Conservation (phyloP, 2,888 invertebrate genomes). For the Patella caerulea region DNA sequence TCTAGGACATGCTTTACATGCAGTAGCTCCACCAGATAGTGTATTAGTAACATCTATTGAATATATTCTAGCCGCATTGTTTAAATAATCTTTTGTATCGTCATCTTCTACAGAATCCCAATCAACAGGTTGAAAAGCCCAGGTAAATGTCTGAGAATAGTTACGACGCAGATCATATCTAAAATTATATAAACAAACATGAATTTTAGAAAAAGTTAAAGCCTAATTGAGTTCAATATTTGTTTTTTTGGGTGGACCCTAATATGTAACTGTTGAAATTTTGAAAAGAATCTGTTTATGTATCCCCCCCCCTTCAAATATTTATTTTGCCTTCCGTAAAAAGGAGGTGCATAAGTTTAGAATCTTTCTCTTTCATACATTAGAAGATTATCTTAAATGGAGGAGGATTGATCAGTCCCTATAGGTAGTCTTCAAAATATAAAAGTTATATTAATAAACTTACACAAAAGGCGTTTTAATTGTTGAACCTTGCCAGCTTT, state of each 20-base stretch:
- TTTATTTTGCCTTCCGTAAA: too few relatives aligned
- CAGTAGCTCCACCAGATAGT: conserved; percentile 74
- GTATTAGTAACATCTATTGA: conserved; percentile 76
- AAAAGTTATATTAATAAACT: conserved; percentile 22
- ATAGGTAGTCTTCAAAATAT: neutral
- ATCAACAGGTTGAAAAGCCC: conserved; percentile 73
- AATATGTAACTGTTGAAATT: too few relatives aligned
- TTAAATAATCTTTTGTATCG: conserved; percentile 31
- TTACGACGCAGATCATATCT: conserved; percentile 69
- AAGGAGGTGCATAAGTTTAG: too few relatives aligned
- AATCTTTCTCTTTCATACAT: too few relatives aligned
- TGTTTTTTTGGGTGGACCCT: too few relatives aligned
- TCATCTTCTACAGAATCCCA: conserved; percentile 45
- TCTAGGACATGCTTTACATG: conserved; percentile 73
- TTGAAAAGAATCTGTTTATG: too few relatives aligned
- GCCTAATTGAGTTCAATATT: neutral
- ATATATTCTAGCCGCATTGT: conserved; percentile 74
- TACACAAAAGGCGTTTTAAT: conserved; percentile 59
- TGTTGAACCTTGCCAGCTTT: conserved; percentile 71
- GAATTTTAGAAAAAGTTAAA: too few relatives aligned
- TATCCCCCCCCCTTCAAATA: too few relatives aligned
- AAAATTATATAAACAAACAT: conserved; percentile 19
- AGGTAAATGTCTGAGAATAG: conserved; percentile 72
- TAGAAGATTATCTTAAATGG: too few relatives aligned
- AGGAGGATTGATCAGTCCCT: too few relatives aligned